phyloP scores from a whole-genome alignment of 2,888 invertebrate genomes.

The Aphelenchoides bicaudatus region DNA sequence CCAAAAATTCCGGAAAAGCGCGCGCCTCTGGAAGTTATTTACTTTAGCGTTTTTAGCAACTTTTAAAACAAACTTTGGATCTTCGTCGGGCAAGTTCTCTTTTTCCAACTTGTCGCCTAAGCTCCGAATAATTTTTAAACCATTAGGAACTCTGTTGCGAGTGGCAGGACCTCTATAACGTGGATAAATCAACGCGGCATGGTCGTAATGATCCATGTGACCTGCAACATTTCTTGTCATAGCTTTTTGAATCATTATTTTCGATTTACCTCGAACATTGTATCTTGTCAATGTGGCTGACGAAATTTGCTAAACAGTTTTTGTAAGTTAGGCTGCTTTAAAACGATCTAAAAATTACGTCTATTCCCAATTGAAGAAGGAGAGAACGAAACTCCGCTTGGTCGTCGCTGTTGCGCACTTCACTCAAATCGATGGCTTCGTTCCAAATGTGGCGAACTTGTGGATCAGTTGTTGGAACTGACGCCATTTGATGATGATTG shows the following conservation, averaged over 20 bases:
- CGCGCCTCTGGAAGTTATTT: not conserved
- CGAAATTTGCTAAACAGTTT: slow-evolving; percentile 44
- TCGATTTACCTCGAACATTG: slow-evolving; percentile 50
- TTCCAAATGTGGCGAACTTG: slow-evolving; percentile 36
- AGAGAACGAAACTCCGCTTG: slow-evolving; percentile 42
- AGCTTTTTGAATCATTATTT: too few relatives aligned
- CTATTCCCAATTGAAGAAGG: slow-evolving; percentile 52
- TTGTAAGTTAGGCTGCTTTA: not conserved
- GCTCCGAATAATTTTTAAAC: slow-evolving; percentile 53
- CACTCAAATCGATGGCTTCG: slow-evolving; percentile 37
- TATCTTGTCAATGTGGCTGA: slow-evolving; percentile 51
- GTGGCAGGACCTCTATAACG: slow-evolving; percentile 50
- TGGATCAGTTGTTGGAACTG: slow-evolving; percentile 24
- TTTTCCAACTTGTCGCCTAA: slow-evolving; percentile 55
- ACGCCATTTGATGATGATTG: not conserved
- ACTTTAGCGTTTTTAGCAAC: slow-evolving; percentile 12
- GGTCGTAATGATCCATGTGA: slow-evolving; percentile 56
- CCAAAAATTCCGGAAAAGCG: slow-evolving; percentile 58
- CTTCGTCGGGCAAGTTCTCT: slow-evolving; percentile 53
- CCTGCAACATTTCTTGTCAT: too few relatives aligned
- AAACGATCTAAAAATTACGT: slow-evolving; percentile 32
- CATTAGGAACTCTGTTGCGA: slow-evolving; percentile 47
- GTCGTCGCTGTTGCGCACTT: slow-evolving; percentile 39
- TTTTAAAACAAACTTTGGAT: slow-evolving; percentile 39
- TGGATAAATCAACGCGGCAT: slow-evolving; percentile 56